phyloP scores from a whole-genome alignment of 2,113 vertebrate genomes.

The Chauna torquata region DNA sequence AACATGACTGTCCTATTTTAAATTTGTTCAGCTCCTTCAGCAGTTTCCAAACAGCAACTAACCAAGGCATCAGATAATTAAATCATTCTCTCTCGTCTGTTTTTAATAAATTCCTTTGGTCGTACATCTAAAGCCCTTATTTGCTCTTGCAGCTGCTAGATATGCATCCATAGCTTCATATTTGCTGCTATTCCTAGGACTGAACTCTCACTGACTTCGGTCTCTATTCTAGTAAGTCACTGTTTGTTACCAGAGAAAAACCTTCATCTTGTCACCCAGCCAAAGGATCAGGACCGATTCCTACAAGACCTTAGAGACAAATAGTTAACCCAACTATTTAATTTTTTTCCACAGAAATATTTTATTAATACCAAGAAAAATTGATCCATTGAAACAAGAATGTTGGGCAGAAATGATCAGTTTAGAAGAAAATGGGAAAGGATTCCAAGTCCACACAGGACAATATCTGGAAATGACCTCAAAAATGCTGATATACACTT shows the following conservation, averaged over 20 bases:
- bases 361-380: neutral
- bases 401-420: neutral
- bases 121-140: neutral
- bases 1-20: constrained; percentile 54
- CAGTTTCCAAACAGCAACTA: constrained; percentile 34
- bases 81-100: neutral
- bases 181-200: constrained; percentile 44
- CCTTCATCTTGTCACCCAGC: neutral
- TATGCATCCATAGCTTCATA: constrained; percentile 10
- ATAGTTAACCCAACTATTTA: neutral
- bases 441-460: neutral
- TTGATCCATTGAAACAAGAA: neutral
- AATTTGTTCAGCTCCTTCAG: constrained; percentile 36
- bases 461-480: neutral
- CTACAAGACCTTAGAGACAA: neutral
- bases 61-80: neutral
- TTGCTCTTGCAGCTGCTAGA: constrained; percentile 31
- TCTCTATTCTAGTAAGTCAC: neutral
- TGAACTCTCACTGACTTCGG: neutral
- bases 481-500: neutral
- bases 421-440: neutral
- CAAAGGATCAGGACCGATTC: neutral
- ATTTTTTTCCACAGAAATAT: neutral
- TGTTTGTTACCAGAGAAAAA: constrained; percentile 28
- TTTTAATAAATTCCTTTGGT: constrained; percentile 36